Base-by-base conservation (phyloP, 2,888 invertebrate genomes). In the Anarsia innoxiella region DNA sequence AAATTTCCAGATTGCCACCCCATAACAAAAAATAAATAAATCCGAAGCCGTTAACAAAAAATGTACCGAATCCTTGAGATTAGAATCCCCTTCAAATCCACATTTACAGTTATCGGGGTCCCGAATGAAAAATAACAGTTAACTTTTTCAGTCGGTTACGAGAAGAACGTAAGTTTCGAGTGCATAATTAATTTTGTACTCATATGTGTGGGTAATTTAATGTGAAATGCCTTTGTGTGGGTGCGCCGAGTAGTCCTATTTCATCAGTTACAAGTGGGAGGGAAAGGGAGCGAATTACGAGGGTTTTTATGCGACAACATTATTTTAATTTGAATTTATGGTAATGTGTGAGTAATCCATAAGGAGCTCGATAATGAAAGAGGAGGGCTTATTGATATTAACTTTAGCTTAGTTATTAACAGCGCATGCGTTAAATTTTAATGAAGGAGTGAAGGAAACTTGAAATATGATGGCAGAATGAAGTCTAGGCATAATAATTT, bases 1-100 rank as follows among this genome's bases (percentile, higher is more conserved):
- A 80, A 82, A 79, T 76, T 67, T 77, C 82, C 84, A 84, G 80
- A 83, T 83, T 84, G 84, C 84, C 82, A 77, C 77, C 77, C 80
- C 72, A 66, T 58, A 74, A 27, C 77, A 82, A 83, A 83, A 84
- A 83, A 79, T 73, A 82, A 80, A 84, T 83, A 82, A 82, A 82
- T 83, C 79, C 67, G 66, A 53, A 56, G 53, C 41, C 39, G 49
- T 49, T 50, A 10, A 79, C 73, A 83, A 84, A 84, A 84, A 80
- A 65, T 67, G 58, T 64, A 67, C 72, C 68, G 66, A 77, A 78
- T 78, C 72, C 75, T 71, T 64, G 72, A 65, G 53, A 78, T 75
- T 72, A 75, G 67, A 60, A 66, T 75, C 69, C 76, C 68, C 79
- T 79, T 77, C 74, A 77, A 79, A 77, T 67, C 54, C 56, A 56